phyloP scores from a whole-genome alignment of 2,113 vertebrate species.

The Saccopteryx leptura region DNA sequence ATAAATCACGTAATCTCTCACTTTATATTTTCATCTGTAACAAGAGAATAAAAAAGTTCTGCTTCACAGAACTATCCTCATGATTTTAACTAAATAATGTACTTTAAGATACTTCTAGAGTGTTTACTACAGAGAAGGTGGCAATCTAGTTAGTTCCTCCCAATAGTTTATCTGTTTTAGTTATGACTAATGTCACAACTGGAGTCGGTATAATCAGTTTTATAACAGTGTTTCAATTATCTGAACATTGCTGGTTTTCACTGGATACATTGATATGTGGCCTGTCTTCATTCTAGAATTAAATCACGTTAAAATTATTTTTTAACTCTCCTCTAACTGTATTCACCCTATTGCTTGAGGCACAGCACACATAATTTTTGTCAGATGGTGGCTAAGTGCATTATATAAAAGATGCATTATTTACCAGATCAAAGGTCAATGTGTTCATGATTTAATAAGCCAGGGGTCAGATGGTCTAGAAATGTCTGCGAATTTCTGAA shows the following conservation, averaged over 20 bases:
- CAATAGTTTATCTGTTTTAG: constrained; percentile 16
- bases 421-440: constrained; percentile 82
- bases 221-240: background rate
- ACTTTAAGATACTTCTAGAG: constrained; percentile 3
- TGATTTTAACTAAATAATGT: constrained; percentile 4
- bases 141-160: background rate
- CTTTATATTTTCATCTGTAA: constrained; percentile 27
- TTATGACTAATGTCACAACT: background rate
- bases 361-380: constrained; percentile 66
- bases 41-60: background rate
- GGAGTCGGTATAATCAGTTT: background rate
- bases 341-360: constrained; percentile 39
- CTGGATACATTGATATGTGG: background rate
- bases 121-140: constrained; percentile 1
- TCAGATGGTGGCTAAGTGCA: constrained; percentile 66
- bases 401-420: constrained; percentile 83
- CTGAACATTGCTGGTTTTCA: constrained; percentile 13
- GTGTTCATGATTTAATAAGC: constrained; percentile 84
- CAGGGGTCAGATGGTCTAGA: constrained; percentile 75
- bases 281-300: constrained; percentile 62
- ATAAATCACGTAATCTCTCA: background rate
- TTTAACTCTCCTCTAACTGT: constrained; percentile 55
- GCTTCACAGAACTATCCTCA: background rate
- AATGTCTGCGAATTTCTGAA: constrained; percentile 84
- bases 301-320: constrained; percentile 50